These are phyloP conservation scores for Microplitis mediator DNA, from an alignment of 1,140 invertebrate species.

Conservation along the genomic window DNA sequence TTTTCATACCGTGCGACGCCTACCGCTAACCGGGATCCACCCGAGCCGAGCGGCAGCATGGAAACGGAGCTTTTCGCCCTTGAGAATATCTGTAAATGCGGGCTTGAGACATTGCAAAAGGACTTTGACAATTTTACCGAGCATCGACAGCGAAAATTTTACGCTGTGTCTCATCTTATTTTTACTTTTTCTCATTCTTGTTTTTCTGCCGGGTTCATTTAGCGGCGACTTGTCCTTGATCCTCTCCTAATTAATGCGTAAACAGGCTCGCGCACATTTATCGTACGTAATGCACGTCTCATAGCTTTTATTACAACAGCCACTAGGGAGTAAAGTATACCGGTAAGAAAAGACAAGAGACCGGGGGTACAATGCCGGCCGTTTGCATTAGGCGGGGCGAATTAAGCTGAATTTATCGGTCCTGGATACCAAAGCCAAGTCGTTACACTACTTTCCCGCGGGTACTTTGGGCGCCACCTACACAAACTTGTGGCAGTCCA, in stretches of 20 bases:
- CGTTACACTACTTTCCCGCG: conserved; percentile 28
- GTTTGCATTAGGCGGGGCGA: conserved; percentile 54
- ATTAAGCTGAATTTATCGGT: conserved; percentile 55
- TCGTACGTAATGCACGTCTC: not conserved
- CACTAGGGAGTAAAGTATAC: not conserved
- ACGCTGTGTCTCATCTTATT: conserved; percentile 28
- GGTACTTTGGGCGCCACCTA: conserved; percentile 40
- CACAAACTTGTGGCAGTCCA: conserved; percentile 47
- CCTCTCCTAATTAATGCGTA: conserved; percentile 41
- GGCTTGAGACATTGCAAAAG: conserved; percentile 37
- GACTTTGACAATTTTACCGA: conserved; percentile 45
- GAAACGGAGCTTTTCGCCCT: not conserved
- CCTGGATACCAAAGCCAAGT: conserved; percentile 37
- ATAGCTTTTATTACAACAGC: not conserved
- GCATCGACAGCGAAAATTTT: conserved; percentile 25
- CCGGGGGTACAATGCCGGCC: conserved; percentile 39
- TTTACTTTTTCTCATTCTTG: conserved; percentile 37
- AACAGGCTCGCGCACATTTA: conserved; percentile 28
- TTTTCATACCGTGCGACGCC: conserved; percentile 25
- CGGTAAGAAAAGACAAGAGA: conserved; percentile 12
- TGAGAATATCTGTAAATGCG: conserved; percentile 38
- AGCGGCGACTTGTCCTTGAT: conserved; percentile 25
- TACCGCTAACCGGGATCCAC: conserved; percentile 4
- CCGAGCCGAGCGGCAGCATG: not conserved
- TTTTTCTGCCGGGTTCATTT: conserved; percentile 37